Evolutionary conservation across 2,113 vertebrate species (phyloP).

Genomic region (Scytalopus superciliaris): DNA sequence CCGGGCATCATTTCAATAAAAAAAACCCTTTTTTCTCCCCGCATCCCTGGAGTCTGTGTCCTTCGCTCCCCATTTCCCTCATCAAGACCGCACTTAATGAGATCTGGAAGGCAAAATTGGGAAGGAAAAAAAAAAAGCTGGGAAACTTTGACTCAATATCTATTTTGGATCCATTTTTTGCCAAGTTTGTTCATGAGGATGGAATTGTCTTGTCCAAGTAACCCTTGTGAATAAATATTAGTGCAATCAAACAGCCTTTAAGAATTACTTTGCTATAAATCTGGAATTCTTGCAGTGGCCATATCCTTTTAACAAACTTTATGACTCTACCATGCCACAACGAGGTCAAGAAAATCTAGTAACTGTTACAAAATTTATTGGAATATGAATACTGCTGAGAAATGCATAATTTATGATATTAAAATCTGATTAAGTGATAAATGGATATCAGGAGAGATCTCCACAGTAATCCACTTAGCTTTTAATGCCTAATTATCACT

Average conservation of each 20-base stretch:
- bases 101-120: neutral
- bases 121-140: neutral
- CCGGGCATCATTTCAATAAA: no score
- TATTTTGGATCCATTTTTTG: neutral
- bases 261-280: slow-evolving; percentile 9
- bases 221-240: slow-evolving; percentile 22
- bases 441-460: slow-evolving; percentile 48
- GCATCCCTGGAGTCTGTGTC: no score
- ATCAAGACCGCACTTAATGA: no score
- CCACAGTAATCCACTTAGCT: slow-evolving; percentile 61
- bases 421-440: slow-evolving; percentile 53
- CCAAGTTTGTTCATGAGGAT: neutral
- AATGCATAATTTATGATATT: slow-evolving; percentile 40
- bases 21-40: no score
- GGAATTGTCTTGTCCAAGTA: neutral
- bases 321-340: neutral
- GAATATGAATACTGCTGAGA: slow-evolving; percentile 27
- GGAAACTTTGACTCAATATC: neutral
- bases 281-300: neutral
- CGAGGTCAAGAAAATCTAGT: slow-evolving; percentile 25
- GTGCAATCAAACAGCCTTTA: neutral
- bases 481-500: slow-evolving; percentile 47
- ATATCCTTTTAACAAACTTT: neutral
- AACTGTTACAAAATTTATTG: slow-evolving; percentile 26
- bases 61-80: no score